These are phyloP conservation scores for Mohoua ochrocephala DNA, from an alignment of 2,113 vertebrate species.

Conservation along the genomic window DNA sequence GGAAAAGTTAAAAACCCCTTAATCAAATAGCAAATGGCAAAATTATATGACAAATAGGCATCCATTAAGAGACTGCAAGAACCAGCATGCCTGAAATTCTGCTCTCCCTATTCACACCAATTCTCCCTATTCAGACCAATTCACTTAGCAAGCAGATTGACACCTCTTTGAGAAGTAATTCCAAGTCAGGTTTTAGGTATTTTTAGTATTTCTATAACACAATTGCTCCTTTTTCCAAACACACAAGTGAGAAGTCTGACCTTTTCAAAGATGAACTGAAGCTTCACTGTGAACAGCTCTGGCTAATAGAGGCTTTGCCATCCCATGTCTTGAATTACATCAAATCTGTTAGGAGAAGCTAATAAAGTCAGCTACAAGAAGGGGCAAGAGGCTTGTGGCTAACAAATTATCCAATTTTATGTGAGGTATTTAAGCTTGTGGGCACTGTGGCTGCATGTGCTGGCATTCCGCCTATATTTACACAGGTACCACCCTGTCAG, in stretches of 20 bases:
- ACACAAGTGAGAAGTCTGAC: conserved; percentile 16
- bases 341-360: background rate
- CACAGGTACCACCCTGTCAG: fast-evolving
- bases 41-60: conserved; percentile 14
- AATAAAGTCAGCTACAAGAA: background rate
- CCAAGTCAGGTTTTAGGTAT: background rate
- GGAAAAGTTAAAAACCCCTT: conserved; percentile 4
- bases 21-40: conserved; percentile 20
- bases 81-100: background rate
- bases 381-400: background rate
- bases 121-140: background rate
- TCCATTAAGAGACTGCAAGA: background rate
- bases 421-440: background rate
- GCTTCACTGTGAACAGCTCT: background rate
- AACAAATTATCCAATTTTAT: background rate
- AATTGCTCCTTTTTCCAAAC: background rate
- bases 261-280: conserved; percentile 18
- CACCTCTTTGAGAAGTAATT: background rate
- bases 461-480: background rate
- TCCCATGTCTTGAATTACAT: background rate
- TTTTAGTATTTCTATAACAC: conserved; percentile 1
- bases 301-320: background rate
- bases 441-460: background rate
- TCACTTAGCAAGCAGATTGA: background rate
- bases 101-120: background rate